phyloP scores from a whole-genome alignment of 2,113 vertebrate genomes.

The Nothoprocta pentlandii region DNA sequence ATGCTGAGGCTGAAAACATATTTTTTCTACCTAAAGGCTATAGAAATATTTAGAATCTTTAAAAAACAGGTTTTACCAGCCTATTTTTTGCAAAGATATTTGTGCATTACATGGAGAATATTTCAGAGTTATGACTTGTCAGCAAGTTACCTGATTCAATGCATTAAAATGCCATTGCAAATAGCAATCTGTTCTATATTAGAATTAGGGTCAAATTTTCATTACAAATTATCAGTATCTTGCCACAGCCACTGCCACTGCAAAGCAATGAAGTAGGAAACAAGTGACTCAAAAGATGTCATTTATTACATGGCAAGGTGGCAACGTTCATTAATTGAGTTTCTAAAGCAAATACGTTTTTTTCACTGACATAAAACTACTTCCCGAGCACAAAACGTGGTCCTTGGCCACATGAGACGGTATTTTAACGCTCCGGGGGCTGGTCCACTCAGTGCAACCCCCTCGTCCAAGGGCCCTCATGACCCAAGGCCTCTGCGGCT shows the following conservation, averaged over 20 bases:
- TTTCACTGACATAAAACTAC: neutral
- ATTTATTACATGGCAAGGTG: neutral
- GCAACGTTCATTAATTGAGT: neutral
- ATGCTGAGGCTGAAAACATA: slow-evolving; percentile 38
- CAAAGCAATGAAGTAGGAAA: neutral
- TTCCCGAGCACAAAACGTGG: slow-evolving; percentile 20
- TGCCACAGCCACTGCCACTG: neutral
- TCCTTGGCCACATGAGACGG: slow-evolving; percentile 32
- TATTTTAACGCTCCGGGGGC: slow-evolving; percentile 53
- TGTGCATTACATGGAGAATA: slow-evolving; percentile 13
- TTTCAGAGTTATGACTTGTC: slow-evolving; percentile 11
- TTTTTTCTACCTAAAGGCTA: neutral
- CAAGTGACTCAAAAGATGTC: slow-evolving; percentile 28
- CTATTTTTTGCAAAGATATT: slow-evolving; percentile 42
- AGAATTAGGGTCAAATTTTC: slow-evolving; percentile 53
- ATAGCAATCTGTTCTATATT: neutral
- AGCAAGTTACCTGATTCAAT: slow-evolving; percentile 44
- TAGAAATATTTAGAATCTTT: slow-evolving; percentile 40
- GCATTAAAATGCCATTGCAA: slow-evolving; percentile 51
- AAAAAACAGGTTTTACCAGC: slow-evolving; percentile 12
- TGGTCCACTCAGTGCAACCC: slow-evolving; percentile 25
- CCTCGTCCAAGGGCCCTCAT: neutral
- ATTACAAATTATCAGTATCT: slow-evolving; percentile 1
- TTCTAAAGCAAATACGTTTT: slow-evolving; percentile 39
- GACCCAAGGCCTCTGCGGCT: slow-evolving; percentile 45